phyloP scores from a whole-genome alignment of 2,888 invertebrate genomes.

The Cepaea hortensis region DNA sequence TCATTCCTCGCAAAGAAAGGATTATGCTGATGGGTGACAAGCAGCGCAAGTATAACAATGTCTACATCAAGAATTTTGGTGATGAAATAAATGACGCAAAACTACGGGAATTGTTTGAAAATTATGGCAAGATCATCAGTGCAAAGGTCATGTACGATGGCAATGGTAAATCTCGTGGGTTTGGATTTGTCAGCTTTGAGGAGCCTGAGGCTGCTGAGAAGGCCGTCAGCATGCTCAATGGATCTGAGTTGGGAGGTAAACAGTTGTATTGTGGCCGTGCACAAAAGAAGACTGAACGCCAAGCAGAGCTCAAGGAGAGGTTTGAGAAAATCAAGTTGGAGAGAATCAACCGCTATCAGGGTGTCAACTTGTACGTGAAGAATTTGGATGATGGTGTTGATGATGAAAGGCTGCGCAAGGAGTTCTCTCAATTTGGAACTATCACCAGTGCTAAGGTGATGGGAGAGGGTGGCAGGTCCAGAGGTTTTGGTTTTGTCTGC shows the following conservation, averaged over 20 bases:
- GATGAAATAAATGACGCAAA: conserved; percentile 95
- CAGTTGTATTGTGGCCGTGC: too few species aligned
- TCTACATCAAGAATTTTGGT: conserved; percentile 98
- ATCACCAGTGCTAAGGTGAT: conserved; percentile 95
- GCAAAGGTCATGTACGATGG: conserved; percentile 82
- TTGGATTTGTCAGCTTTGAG: conserved; percentile 99
- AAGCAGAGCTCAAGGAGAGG: conserved; percentile 95
- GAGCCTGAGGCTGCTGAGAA: conserved; percentile 95
- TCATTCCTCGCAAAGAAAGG: conserved; percentile 97
- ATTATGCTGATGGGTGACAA: conserved; percentile 98
- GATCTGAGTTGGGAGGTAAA: too few species aligned
- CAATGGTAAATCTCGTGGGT: conserved; percentile 87
- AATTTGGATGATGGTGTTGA: conserved; percentile 84
- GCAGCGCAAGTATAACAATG: conserved; percentile 95
- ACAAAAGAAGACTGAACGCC: conserved; percentile 83
- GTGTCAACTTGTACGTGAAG: conserved; percentile 99
- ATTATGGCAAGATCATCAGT: conserved; percentile 83
- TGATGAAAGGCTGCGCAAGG: too few species aligned
- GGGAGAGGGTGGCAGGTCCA: conserved; percentile 79
- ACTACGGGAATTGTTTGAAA: conserved; percentile 91
- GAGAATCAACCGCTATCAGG: conserved; percentile 87
- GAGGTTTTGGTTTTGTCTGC: conserved; percentile 95
- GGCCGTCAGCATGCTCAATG: conserved; percentile 84
- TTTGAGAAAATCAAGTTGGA: conserved; percentile 97
- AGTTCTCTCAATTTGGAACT: conserved; percentile 77